Percentiles rank a stretch among this genome's conserved stretches.
Evolutionary conservation across 2,797 vertebrate genomes (phyloP).

Genomic region (Propithecus perrieri): DNA sequence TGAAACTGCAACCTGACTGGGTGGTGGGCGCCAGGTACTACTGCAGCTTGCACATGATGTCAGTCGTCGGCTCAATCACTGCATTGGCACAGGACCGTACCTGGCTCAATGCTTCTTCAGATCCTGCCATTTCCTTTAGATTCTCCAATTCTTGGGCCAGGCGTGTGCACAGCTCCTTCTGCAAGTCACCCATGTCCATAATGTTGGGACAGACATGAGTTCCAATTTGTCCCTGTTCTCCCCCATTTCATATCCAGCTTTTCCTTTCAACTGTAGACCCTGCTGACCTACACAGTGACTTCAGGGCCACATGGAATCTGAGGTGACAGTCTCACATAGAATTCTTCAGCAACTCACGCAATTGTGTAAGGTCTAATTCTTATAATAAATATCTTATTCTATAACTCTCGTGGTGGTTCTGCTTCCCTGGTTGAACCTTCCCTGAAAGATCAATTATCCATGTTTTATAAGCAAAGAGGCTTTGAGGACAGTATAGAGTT

Average conservation of each 20-base stretch:
- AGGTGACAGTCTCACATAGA: background rate
- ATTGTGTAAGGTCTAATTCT: background rate
- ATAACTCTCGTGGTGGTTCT: background rate
- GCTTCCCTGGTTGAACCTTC: background rate
- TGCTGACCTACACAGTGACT: background rate
- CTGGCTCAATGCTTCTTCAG: background rate
- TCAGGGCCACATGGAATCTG: background rate
- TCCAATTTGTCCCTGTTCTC: background rate
- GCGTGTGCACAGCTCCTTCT: rapidly evolving
- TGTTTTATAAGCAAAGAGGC: background rate
- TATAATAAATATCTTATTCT: background rate
- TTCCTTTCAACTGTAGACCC: background rate
- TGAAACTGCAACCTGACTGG: background rate
- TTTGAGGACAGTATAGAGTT: background rate
- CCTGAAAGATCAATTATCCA: background rate
- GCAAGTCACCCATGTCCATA: background rate
- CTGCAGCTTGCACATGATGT: background rate
- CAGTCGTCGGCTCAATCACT: too few relatives aligned
- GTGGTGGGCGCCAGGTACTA: background rate
- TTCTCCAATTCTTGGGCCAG: background rate
- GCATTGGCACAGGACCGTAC: background rate
- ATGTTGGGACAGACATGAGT: background rate
- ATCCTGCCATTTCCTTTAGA: background rate
- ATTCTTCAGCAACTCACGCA: background rate
- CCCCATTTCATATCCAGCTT: background rate